A percentile compares a stretch with the other conserved stretches of the same genome.
Conservation (phyloP, 2,113 vertebrate genomes). For the Trochalopteron elliotii region DNA sequence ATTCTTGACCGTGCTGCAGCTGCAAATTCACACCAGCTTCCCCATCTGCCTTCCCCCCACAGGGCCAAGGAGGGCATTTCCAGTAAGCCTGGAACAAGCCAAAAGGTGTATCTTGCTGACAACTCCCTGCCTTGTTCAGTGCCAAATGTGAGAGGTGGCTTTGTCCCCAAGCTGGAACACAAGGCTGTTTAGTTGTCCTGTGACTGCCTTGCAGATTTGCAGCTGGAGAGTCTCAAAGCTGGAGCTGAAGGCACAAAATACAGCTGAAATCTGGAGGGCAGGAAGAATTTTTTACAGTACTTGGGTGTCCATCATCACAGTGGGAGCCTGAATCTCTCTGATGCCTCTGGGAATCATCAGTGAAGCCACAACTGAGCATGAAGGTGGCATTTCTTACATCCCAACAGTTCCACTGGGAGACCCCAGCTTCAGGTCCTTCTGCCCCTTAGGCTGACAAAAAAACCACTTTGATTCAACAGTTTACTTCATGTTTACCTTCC, state of each 20-base stretch:
- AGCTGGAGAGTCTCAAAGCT: background rate
- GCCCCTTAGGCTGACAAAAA: background rate
- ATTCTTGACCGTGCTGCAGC: background rate
- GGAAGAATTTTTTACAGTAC: background rate
- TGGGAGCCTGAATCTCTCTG: background rate
- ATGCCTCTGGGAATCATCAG: background rate
- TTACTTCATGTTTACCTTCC: background rate
- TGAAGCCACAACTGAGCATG: background rate
- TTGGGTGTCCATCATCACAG: background rate
- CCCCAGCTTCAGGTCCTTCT: background rate
- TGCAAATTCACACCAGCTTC: background rate
- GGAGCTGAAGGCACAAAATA: background rate
- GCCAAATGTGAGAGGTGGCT: background rate
- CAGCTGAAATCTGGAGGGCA: background rate
- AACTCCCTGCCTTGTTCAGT: background rate
- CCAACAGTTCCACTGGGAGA: background rate
- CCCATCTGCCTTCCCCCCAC: background rate
- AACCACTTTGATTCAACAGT: background rate
- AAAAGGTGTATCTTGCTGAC: background rate
- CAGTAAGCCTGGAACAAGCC: background rate
- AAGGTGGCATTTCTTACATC: background rate
- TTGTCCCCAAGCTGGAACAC: background rate
- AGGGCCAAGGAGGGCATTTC: background rate
- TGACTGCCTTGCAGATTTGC: background rate
- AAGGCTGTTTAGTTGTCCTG: background rate